Base-by-base conservation (phyloP, 2,797 vertebrate species). In the Microctenopoma stevenorrisi region DNA sequence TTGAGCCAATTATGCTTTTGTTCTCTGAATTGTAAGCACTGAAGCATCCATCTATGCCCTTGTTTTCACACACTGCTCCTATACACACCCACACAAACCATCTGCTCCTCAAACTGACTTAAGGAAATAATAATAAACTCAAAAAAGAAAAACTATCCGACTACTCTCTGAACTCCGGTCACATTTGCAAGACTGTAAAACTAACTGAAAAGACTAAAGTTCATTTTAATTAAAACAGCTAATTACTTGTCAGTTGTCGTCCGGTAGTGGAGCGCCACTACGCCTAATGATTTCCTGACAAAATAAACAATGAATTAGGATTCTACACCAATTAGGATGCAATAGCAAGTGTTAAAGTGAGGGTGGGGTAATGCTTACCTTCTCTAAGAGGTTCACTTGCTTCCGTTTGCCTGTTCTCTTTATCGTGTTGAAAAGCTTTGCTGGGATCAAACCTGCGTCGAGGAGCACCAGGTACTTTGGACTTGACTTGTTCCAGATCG, bases 401-500 rank as follows among this genome's bases (percentile, higher is more conserved):
- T 68, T 85, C 90, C 1, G 80, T 90, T 75, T 81, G 83, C 79
- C 93, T 63, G 63, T 99, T 99, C 89, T 98, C 97, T 89, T 98
- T 99, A 83, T 91, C 81, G 15, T 96, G 94, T 56, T 95, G 93
- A 81, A 98, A 99, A 81, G 96, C 96, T 91, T 97, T 96, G 69
- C 95, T 95, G 82, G 95, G 95, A 91, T 98, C 95, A 82, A 97
- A 98, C 64, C 53, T 90, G 55, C 68, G 76, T 14, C 55, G 62
- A 42, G 71, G 91, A 18, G 90, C 51, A 1, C 76, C 67, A 0
- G 91, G 93, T 35, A 94, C 91, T 30, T 86, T 72, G 12, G 88
- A 86, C 84, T 89, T 85, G 14, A 97, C 55, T 57, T 96, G 94
- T n/a, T 95, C 94, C 77, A 96, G 83, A 44, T 94, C 92, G 5